Evolutionary conservation across 2,113 vertebrate species (phyloP).

Genomic region (Nothocercus nigrocapillus): DNA sequence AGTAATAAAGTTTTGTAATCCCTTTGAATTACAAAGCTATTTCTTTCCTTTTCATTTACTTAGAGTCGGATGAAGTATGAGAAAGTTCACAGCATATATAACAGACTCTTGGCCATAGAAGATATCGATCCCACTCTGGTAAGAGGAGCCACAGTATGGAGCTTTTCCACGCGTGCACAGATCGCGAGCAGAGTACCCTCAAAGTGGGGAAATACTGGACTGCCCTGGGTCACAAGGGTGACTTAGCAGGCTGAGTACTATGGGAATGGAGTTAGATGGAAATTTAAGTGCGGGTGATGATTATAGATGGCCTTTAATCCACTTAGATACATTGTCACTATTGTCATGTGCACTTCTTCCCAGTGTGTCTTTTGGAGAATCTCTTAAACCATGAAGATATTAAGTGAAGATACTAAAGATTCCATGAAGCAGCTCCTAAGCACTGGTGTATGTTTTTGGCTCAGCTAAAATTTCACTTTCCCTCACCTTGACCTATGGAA

Average conservation of each 20-base stretch:
- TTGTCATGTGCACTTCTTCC: not conserved
- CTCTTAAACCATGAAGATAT: not conserved
- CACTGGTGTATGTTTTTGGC: not conserved
- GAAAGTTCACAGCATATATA: constrained; percentile 98
- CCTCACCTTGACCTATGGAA: not conserved
- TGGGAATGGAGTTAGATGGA: not conserved
- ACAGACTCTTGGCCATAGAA: constrained; percentile 93
- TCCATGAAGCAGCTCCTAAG: not conserved
- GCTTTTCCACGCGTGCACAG: not conserved
- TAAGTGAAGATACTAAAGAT: not conserved
- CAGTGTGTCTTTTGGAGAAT: not conserved
- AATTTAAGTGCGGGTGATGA: not conserved
- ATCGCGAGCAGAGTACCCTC: not conserved
- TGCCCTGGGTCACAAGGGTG: not conserved
- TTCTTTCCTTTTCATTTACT: not conserved
- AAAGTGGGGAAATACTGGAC: not conserved
- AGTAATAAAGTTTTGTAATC: not conserved
- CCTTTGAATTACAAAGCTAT: not conserved
- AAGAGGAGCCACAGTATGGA: constrained; percentile 42
- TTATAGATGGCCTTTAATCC: not conserved
- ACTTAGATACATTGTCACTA: fast-evolving
- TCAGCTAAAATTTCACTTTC: not conserved
- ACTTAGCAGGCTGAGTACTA: not conserved
- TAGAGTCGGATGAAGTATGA: constrained; percentile 99
- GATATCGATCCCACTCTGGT: constrained; percentile 98